phyloP scores from a whole-genome alignment of 2,113 vertebrate genomes.

The Sisor rabdophorus region DNA sequence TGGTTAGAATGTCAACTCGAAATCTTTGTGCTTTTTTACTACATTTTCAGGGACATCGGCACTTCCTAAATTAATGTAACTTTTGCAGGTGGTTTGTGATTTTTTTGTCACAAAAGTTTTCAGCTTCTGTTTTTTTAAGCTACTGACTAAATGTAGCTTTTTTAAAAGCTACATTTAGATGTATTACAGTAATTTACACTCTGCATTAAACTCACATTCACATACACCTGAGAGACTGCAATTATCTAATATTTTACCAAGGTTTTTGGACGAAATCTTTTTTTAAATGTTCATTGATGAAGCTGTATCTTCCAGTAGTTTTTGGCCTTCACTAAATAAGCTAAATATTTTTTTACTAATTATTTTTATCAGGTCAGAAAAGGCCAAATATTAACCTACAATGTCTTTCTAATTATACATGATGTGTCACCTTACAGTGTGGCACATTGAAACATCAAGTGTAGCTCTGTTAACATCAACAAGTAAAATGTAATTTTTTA shows the following conservation, averaged over 20 bases:
- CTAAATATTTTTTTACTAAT: not conserved
- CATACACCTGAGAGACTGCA: not conserved
- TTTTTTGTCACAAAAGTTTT: not conserved
- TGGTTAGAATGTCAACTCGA: constrained; percentile 19
- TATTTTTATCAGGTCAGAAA: not conserved
- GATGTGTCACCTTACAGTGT: not conserved
- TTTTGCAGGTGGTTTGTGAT: not conserved
- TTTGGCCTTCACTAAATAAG: not conserved
- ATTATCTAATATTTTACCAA: not conserved
- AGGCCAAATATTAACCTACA: not conserved
- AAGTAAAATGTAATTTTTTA: not conserved
- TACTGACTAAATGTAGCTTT: no score
- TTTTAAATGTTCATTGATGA: not conserved
- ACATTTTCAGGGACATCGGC: not conserved
- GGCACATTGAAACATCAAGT: not conserved
- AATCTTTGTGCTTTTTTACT: not conserved
- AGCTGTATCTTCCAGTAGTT: not conserved
- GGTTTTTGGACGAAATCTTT: not conserved
- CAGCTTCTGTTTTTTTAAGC: no score
- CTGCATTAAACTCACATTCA: constrained; percentile 3
- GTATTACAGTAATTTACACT: not conserved
- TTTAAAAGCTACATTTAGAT: constrained; percentile 12
- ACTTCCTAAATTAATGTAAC: constrained; percentile 4
- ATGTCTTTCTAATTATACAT: not conserved
- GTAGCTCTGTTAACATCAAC: no score